Conservation (phyloP, 2,888 invertebrate species). For the Thyatira batis region DNA sequence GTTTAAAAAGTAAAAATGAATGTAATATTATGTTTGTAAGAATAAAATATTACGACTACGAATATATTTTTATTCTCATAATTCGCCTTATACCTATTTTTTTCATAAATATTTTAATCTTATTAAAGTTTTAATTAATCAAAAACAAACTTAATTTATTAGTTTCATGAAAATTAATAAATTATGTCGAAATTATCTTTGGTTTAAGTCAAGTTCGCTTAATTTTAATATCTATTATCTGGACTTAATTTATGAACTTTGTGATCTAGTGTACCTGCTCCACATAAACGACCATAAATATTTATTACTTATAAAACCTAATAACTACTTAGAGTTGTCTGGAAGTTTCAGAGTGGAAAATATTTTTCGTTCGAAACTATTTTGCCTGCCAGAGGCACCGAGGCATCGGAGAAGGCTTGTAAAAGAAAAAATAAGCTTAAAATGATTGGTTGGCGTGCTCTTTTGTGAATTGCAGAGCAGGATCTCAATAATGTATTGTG, state of each 20-base stretch:
- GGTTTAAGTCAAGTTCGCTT: too few relatives aligned
- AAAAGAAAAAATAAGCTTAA: constrained; percentile 17
- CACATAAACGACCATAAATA: too few relatives aligned
- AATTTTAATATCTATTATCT: too few relatives aligned
- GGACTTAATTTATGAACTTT: too few relatives aligned
- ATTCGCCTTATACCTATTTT: too few relatives aligned
- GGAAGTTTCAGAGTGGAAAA: background rate
- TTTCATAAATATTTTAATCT: too few relatives aligned
- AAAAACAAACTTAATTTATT: too few relatives aligned
- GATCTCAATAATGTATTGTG: constrained; percentile 7
- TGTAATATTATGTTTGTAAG: background rate
- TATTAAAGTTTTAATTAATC: too few relatives aligned
- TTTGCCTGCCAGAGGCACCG: background rate
- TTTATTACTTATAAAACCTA: background rate
- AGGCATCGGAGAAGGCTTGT: background rate
- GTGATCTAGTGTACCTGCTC: too few relatives aligned
- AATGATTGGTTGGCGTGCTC: constrained; percentile 26
- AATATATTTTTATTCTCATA: background rate
- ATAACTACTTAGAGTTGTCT: background rate
- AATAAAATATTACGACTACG: background rate
- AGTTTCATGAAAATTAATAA: too few relatives aligned
- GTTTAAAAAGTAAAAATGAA: background rate
- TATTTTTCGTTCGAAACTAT: background rate
- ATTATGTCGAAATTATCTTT: too few relatives aligned
- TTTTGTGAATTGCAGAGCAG: constrained; percentile 8